Base-by-base conservation (phyloP, 2,797 vertebrate genomes). In the Artibeus jamaicensis region DNA sequence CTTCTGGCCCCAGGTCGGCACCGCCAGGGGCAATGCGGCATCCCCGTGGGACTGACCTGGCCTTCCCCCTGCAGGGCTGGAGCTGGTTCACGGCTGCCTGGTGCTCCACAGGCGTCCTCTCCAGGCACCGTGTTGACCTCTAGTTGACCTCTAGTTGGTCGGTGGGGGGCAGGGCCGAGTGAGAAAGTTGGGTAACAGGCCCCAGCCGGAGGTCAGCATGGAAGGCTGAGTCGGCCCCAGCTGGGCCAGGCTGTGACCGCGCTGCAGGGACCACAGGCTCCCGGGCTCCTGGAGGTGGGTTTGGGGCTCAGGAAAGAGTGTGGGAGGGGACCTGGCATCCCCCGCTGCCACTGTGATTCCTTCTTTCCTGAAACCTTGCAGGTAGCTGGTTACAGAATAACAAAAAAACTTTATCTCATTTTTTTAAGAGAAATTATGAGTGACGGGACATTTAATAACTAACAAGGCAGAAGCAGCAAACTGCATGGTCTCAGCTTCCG, bases 401-500 rank as follows among this genome's bases (percentile, higher is more conserved):
- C 19, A 12, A 11, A 83, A 65, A 42, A 26, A 26, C 32, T 70
- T 46, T 73, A 12, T 39, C 19, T 55, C 44, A 6, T 44, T 46
- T 65, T 21, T 21, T 24, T 53, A 77, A 50, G 44, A 42, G 22
- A 62, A 67, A 78, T 21, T 42, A 21, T 46, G 5, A 19, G 32
- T 42, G 5, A 29, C 5, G 82, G 50, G 4, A 6, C 9, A 4
- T 77, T 81, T 39, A 22, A n/a, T 24, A 14, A 16, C 32, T 11
- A 2, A 15, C 9, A 10, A 16, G 9, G 0, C 3, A 29, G n/a
- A 34, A 7, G 39, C 0, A 1, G 1, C 1, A 0, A 11, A 4
- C 22, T 14, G 24, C 0, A 0, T 14, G 4, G 5, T 42, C 22
- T n/a, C 0, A 5, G 39, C 62, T 12, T 32, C 78, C 14, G 3